These are phyloP conservation scores for Tragelaphus strepsiceros DNA, from an alignment of 2,113 vertebrate genomes.

Conservation along the genomic window DNA sequence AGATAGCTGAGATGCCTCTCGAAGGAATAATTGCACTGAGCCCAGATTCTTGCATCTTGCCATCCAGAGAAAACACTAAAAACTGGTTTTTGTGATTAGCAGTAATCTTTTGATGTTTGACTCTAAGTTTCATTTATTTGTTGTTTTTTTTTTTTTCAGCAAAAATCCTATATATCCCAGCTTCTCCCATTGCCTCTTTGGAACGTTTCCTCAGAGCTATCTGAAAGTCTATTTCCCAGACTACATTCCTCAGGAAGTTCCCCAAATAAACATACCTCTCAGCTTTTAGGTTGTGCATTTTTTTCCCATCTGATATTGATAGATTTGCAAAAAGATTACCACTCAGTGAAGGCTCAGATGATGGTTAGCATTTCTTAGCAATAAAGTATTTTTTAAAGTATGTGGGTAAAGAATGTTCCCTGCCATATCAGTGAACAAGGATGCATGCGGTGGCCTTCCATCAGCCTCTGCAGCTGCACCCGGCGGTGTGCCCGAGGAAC, in stretches of 20 bases:
- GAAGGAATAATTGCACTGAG: not conserved
- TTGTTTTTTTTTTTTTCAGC: not conserved
- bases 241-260: not conserved
- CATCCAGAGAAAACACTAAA: not conserved
- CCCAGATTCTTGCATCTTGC: not conserved
- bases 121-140: not conserved
- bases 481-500: not conserved
- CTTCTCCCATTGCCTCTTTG: not conserved
- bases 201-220: not conserved
- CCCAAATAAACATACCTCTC: not conserved
- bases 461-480: not conserved
- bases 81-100: not conserved
- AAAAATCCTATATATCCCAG: not conserved
- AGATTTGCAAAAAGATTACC: not conserved
- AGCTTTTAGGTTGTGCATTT: not conserved
- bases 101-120: not conserved
- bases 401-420: not conserved
- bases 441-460: not conserved
- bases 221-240: not conserved
- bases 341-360: not conserved
- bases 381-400: not conserved
- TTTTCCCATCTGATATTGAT: not conserved
- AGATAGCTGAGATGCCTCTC: not conserved
- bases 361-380: not conserved
- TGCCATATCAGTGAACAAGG: not conserved